Percentiles rank a stretch among this genome's conserved stretches.
phyloP scores from a whole-genome alignment of 1,140 invertebrate genomes.

The Nebria ingens region DNA sequence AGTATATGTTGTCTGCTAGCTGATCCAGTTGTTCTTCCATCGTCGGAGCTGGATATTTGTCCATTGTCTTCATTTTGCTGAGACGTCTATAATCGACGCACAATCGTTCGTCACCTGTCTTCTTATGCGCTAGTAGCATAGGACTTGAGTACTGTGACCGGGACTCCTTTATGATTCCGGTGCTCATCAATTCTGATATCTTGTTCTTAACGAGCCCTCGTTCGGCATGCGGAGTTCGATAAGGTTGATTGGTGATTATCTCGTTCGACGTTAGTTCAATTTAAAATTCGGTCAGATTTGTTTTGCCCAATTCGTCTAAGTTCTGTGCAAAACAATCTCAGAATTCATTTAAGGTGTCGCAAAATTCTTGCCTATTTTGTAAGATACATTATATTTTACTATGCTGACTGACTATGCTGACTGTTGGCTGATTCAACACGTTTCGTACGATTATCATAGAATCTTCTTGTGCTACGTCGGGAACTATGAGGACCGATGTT shows the following conservation, averaged over 20 bases:
- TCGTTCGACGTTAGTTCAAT: background rate
- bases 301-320: background rate
- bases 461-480: background rate
- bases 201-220: background rate
- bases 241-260: background rate
- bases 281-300: background rate
- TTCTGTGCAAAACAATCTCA: background rate
- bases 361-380: background rate
- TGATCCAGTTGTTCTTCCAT: conserved; percentile 24
- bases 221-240: background rate
- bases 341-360: background rate
- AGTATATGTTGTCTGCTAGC: conserved; percentile 18
- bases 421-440: background rate
- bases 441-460: background rate
- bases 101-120: conserved; percentile 24
- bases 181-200: conserved; percentile 16
- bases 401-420: background rate
- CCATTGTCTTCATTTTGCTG: conserved; percentile 29
- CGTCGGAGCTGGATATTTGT: conserved; percentile 23
- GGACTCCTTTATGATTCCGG: conserved; percentile 22
- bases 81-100: conserved; percentile 34
- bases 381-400: background rate
- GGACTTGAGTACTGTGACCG: conserved; percentile 24
- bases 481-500: background rate
- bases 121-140: conserved; percentile 26